Evolutionary conservation across 2,113 vertebrate genomes (phyloP), one percentile per base, ranked within the genome.

Genomic region (Paramisgurnus dabryanus): DNA sequence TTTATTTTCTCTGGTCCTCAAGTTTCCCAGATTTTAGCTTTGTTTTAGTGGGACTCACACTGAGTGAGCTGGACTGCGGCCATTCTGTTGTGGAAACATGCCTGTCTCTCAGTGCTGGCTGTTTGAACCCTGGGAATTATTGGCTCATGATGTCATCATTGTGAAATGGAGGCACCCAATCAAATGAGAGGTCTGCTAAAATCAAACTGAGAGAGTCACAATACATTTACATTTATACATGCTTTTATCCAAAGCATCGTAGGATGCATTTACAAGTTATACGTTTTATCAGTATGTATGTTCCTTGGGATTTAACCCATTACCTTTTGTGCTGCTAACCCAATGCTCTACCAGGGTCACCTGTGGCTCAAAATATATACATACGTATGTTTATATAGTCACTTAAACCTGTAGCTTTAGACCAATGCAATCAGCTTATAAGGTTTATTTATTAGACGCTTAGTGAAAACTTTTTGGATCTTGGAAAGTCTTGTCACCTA

Each of bases 21-120:
- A 63, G 70, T 89, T 88, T 86, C 79, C 84, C 81, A 83, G 40
- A 89, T 76, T 53, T 64, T 66, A 22, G 60, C 40, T 84, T 12
- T 67, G 53, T 40, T 72, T 77, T 81, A 61, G 78, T 71, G 76
- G 67, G 66, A 76, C 81, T 70, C 83, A 66, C 82, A 76, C 79
- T 47, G 63, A 43, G 79, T 18, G 22, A 63, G 60, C 18, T 70
- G 55, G 73, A 27, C 69, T 78, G 68, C 49, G 34, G 61, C 82
- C 66, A 40, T 2, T 69, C 4, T 60, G 1, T 7, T 8, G 27
- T 39, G 7, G 27, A 55, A 66, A 58, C 13, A 67, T 67, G 39
- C 13, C 50, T 78, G n/a, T 64, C 40, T 12, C 10, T 78, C 34
- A n/a, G 18, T 13, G 12, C 11, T 12, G 5, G n/a, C n/a, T 7